Base-by-base conservation (phyloP, 2,888 invertebrate genomes). In the Acleris sparsana region DNA sequence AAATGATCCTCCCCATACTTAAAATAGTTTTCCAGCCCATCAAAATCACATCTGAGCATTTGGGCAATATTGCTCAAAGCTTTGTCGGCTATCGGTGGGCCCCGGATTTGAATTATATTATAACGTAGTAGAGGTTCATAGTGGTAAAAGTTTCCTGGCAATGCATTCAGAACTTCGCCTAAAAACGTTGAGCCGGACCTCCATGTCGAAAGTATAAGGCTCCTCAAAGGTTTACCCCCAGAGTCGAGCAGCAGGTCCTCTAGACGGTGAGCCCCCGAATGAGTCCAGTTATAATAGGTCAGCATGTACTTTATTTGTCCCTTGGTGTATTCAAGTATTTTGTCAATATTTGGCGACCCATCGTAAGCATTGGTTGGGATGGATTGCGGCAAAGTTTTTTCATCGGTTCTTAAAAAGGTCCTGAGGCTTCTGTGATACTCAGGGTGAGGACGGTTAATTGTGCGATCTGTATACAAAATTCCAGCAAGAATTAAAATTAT, bases 181-280 rank as follows among this genome's bases (percentile, higher is more conserved):
- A 98, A 93, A 84, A 98, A 98, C 44, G 97, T 97, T 20, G 97
- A 97, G 6, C 98, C 98, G 5, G 97, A 97, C 73, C 98, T 94
- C 97, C 97, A 98, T 16, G 97, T 97, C n/a, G 97, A 97, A 68
- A 97, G 89, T 72, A 98, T 95, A 55, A 97, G 85, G 83, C 95
- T 97, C 71, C 96, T 93, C 65, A 97, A 81, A 5, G 97, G 97
- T 65, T 89, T 93, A 16, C 97, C 97, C 51, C 94, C 94, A 49
- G 94, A 92, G 73, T 95, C 95, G 73, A 95, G 90, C 1, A 96
- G 93, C 76, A 96, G 93, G 76, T 97, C 95, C 63, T 94, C 92
- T 69, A 97, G 83, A 69, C 94, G 94, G 70, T 92, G 89, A 63
- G 84, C 87, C 67, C 87, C 87, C 70, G 88, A 86, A 69, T 82